These are phyloP conservation scores for Myotis davidii DNA, from an alignment of 2,113 vertebrate species.

Conservation along the genomic window DNA sequence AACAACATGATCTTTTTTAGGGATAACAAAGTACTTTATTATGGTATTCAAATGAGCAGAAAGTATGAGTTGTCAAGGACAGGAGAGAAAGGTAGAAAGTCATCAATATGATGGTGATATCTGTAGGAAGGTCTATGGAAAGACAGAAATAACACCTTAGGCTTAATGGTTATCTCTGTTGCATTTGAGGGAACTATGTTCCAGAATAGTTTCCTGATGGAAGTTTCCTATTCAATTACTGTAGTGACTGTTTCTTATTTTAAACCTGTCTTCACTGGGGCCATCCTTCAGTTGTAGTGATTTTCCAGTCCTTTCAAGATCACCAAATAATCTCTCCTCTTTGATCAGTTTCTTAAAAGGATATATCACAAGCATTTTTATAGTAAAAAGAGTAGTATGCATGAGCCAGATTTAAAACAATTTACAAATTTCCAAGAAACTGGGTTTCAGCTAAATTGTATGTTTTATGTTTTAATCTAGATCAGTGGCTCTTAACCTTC, in stretches of 20 bases:
- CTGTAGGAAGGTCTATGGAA: neutral
- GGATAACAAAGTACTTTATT: neutral
- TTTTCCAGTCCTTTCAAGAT: neutral
- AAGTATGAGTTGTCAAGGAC: neutral
- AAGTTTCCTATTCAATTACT: slow-evolving; percentile 25
- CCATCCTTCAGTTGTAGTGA: neutral
- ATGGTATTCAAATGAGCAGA: neutral
- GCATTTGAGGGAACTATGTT: neutral
- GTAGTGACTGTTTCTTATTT: neutral
- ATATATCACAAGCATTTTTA: slow-evolving; percentile 7
- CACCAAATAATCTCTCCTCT: slow-evolving; percentile 15
- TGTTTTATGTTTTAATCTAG: slow-evolving; percentile 39
- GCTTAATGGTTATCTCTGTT: neutral
- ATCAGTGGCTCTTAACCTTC: no score
- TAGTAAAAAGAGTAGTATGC: slow-evolving; percentile 6
- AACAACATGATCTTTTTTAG: neutral
- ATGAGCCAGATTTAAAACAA: slow-evolving; percentile 5
- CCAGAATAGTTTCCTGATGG: slow-evolving; percentile 19
- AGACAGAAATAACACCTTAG: neutral
- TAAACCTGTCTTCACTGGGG: neutral
- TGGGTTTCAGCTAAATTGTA: slow-evolving; percentile 23
- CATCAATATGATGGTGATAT: neutral
- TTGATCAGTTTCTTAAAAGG: slow-evolving; percentile 19
- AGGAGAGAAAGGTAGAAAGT: neutral
- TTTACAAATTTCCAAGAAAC: slow-evolving; percentile 35